phyloP scores from a whole-genome alignment of 2,797 vertebrate genomes.

The Gila robusta region DNA sequence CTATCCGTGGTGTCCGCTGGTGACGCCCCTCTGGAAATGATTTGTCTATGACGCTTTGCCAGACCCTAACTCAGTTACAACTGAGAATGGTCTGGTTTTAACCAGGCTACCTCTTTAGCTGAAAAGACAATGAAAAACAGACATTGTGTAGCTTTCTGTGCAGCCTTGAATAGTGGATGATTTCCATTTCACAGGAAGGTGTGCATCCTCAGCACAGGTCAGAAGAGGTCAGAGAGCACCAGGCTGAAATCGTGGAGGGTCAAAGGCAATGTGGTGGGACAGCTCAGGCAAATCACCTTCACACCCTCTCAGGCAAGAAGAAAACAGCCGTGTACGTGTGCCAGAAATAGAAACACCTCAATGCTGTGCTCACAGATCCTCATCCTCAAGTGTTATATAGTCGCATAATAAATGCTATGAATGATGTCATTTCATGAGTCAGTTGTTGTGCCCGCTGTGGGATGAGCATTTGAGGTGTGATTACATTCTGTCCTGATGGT shows the following conservation, averaged over 20 bases:
- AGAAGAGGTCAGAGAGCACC: slow-evolving; percentile 26
- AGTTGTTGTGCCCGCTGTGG: slow-evolving; percentile 23
- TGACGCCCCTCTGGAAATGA: no score
- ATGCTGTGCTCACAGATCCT: neutral
- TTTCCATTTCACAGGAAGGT: slow-evolving; percentile 79
- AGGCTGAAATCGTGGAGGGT: neutral
- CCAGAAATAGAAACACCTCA: neutral
- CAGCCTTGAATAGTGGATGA: slow-evolving; percentile 67
- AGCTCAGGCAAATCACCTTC: neutral
- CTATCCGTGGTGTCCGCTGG: no score
- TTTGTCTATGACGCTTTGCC: no score
- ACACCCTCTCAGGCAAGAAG: neutral
- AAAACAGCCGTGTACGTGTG: slow-evolving; percentile 1
- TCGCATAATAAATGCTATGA: slow-evolving; percentile 38
- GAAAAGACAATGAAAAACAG: neutral
- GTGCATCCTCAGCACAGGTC: slow-evolving; percentile 5
- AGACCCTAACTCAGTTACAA: no score
- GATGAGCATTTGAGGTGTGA: slow-evolving; percentile 30
- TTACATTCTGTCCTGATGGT: slow-evolving; percentile 42
- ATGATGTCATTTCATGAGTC: slow-evolving; percentile 21
- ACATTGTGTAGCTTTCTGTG: slow-evolving; percentile 57
- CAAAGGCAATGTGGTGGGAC: neutral
- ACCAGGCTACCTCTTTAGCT: neutral
- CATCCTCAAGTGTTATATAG: neutral
- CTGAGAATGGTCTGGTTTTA: no score